Evolutionary conservation across 2,113 vertebrate genomes (phyloP).

Genomic region (Lepidothrix coronata): DNA sequence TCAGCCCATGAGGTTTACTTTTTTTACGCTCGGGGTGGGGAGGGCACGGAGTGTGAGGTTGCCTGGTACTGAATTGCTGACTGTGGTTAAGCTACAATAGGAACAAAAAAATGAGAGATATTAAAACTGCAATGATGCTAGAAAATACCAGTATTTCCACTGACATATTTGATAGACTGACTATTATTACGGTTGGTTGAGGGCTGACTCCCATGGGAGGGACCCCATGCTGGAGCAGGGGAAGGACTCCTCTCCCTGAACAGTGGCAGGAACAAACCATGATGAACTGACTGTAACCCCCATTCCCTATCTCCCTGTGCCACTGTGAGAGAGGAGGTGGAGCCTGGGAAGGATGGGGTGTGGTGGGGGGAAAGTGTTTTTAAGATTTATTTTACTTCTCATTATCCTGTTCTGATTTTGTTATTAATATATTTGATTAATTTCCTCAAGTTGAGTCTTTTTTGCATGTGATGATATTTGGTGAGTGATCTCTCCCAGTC

Average conservation of each 20-base stretch:
- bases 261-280: not conserved
- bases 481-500: not conserved
- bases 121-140: not conserved
- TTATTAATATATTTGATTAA: not conserved
- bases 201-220: not conserved
- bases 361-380: not conserved
- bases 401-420: not conserved
- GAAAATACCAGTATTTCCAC: not conserved
- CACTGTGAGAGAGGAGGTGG: not conserved
- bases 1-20: not conserved
- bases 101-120: not conserved
- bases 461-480: not conserved
- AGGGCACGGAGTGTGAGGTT: not conserved
- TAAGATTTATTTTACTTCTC: not conserved
- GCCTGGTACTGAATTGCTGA: not conserved
- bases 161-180: not conserved
- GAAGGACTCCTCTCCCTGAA: not conserved
- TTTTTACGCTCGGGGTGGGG: not conserved
- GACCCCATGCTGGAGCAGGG: not conserved
- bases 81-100: not conserved
- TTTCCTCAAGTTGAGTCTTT: not conserved
- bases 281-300: not conserved
- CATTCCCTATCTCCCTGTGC: not conserved
- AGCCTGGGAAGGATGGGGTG: not conserved
- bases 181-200: not conserved